Conservation (phyloP, 2,113 vertebrate genomes). For the Apus apus region DNA sequence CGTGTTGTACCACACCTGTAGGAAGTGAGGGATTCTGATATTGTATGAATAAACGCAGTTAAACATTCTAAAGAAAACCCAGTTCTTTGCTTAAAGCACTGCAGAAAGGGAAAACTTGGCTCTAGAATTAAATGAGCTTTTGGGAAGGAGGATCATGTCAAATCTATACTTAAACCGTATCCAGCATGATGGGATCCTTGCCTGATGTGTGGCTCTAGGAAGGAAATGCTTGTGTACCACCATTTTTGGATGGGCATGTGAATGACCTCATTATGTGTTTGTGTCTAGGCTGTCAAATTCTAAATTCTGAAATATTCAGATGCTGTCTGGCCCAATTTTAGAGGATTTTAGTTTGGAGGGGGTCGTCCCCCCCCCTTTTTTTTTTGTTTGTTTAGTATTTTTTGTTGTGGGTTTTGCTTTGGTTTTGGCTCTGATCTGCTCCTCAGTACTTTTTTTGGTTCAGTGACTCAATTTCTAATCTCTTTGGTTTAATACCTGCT, state of each 20-base stretch:
- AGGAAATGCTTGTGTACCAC: background rate
- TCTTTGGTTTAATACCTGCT: conserved; percentile 23
- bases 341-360: background rate
- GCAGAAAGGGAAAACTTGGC: background rate
- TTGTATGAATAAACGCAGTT: background rate
- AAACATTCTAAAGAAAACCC: background rate
- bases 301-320: conserved; percentile 1
- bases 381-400: background rate
- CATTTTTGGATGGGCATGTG: background rate
- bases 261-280: background rate
- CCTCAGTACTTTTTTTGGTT: conserved; percentile 39
- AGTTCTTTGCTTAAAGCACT: background rate
- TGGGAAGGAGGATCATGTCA: background rate
- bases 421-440: background rate
- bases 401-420: background rate
- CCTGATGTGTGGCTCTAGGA: background rate
- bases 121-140: background rate
- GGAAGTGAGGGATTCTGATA: background rate
- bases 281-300: background rate
- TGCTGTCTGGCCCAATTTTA: background rate
- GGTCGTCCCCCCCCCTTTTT: no score
- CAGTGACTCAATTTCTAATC: conserved; percentile 46
- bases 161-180: background rate
- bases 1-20: fast-evolving
- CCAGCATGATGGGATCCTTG: background rate